Conservation (phyloP, 2,888 invertebrate species). For the Uloborus plumipes region DNA sequence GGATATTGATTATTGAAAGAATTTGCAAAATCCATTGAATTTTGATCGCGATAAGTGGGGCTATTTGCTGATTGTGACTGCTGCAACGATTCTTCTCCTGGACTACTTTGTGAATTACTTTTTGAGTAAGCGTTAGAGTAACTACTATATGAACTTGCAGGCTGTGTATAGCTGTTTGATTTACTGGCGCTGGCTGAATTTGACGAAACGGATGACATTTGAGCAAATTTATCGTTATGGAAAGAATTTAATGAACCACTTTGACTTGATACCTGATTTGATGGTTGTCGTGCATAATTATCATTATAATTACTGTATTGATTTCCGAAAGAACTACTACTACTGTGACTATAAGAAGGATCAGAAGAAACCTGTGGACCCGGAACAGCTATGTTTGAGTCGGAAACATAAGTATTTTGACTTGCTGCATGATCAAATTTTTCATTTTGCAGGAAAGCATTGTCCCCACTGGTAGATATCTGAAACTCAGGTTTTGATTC, state of each 20-base stretch:
- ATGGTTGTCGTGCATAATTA: slow-evolving; percentile 9
- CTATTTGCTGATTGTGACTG: slow-evolving; percentile 18
- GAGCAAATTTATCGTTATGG: not conserved
- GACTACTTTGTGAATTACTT: slow-evolving; percentile 12
- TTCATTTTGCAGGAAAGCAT: slow-evolving; percentile 28
- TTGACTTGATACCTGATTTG: slow-evolving; percentile 4
- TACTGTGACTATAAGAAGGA: slow-evolving; percentile 22
- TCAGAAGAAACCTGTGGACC: slow-evolving; percentile 11
- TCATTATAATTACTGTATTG: not conserved
- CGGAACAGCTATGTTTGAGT: slow-evolving; percentile 32
- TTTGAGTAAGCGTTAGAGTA: slow-evolving; percentile 21
- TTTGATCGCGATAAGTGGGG: no score
- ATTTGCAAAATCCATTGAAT: no score
- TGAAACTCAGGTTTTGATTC: slow-evolving; percentile 3
- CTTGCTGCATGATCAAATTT: slow-evolving; percentile 42
- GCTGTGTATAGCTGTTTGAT: slow-evolving; percentile 15
- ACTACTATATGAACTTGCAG: not conserved
- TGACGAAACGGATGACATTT: not conserved
- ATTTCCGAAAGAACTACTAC: slow-evolving; percentile 26
- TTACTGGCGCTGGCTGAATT: slow-evolving; percentile 3
- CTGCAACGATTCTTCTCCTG: not conserved
- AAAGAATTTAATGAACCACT: not conserved
- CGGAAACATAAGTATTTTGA: slow-evolving; percentile 31
- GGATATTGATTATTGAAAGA: no score
- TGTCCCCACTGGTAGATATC: not conserved